These are phyloP conservation scores for Osmerus eperlanus DNA, from an alignment of 2,113 vertebrate species.

Conservation along the genomic window DNA sequence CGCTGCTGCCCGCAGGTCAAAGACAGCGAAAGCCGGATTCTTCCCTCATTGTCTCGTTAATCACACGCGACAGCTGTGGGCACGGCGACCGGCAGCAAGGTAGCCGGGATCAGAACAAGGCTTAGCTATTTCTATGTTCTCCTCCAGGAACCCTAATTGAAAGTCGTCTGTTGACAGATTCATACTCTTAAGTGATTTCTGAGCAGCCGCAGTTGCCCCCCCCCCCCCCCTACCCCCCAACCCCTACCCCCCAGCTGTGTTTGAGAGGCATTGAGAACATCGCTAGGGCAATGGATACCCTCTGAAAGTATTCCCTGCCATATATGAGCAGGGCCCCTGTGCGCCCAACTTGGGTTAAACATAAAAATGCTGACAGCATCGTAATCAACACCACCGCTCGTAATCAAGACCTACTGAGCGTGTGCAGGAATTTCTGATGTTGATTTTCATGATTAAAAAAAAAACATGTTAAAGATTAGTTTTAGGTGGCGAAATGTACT, in stretches of 20 bases:
- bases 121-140: conserved; percentile 41
- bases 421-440: conserved; percentile 7
- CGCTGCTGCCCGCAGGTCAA: conserved; percentile 21
- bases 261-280: conserved; percentile 40
- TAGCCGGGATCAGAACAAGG: conserved; percentile 18
- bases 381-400: conserved; percentile 50
- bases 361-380: conserved; percentile 59
- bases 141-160: conserved; percentile 33
- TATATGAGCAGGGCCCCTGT: conserved; percentile 55
- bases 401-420: neutral
- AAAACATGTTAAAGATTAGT: no score
- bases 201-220: conserved; percentile 50
- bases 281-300: conserved; percentile 57
- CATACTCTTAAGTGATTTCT: conserved; percentile 39
- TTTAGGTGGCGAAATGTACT: no score
- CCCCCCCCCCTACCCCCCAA: conserved; percentile 32
- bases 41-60: conserved; percentile 36
- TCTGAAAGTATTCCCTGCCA: conserved; percentile 44
- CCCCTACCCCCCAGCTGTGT: neutral
- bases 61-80: conserved; percentile 49
- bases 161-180: conserved; percentile 58
- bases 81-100: conserved; percentile 8
- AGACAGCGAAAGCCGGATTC: conserved; percentile 7
- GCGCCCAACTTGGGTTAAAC: conserved; percentile 25
- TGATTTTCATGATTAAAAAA: neutral